Base-by-base conservation (phyloP, 2,113 vertebrate species). In the Coreoperca whiteheadi region DNA sequence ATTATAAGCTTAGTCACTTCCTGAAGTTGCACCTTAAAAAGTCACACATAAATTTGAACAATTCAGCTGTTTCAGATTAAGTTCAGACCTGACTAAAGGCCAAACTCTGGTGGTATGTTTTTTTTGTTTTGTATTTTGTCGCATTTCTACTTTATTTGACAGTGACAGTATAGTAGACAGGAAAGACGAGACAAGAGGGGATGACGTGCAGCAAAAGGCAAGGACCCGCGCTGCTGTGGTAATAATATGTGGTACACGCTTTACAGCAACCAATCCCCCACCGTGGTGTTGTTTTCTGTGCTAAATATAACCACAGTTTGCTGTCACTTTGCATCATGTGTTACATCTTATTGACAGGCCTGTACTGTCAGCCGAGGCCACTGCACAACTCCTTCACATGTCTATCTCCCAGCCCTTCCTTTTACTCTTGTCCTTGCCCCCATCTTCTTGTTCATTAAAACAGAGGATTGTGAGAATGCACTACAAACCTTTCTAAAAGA, bases 251-350 rank as follows among this genome's bases (percentile, higher is more conserved):
- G 6, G 32, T 34, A 34, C 32, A 34, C 32, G 32, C 32, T 34
- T 5, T 34, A 34, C 32, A n/a, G 32, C 32, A 3, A 34, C 32
- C 3, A 5, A 34, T 4, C 32, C 32, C 32, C 32, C 32, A 34
- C 32, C 6, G 32, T 34, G 32, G 30, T 56, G 32, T 25, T 32
- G 39, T 28, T 77, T 23, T 67, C 20, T 66, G 53, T 18, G 78
- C 28, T 77, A 86, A 81, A 82, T 54, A 53, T 61, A 83, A 43
- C 60, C 8, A 16, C 60, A 37, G 67, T 39, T 74, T 4, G 18
- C 63, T 65, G 75, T 69, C 84, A 67, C 32, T 53, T 60, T 81
- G 23, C 18, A 81, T 86, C 74, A 73, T 63, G 37, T 28, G 43
- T 16, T 8, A 53, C 11, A 4, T 54, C 48, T 50, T 60, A 67